Evolutionary conservation across 2,113 vertebrate genomes (phyloP).

Genomic region (Pangasianodon gigas): DNA sequence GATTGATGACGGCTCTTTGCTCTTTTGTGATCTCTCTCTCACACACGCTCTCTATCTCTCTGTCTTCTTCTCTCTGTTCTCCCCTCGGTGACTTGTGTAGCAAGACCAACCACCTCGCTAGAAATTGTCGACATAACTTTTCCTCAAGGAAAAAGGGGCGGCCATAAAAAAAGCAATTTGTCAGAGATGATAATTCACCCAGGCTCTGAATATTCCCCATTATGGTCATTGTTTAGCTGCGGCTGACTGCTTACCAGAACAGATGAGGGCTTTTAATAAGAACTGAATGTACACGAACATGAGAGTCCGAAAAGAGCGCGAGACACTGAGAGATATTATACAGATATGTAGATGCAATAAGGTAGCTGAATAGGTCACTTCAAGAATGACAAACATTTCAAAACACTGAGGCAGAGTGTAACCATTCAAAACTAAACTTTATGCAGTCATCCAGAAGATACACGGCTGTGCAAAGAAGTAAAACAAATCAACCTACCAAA

Average conservation of each 20-base stretch:
- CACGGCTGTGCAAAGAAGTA: neutral
- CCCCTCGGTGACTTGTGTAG: slow-evolving; percentile 36
- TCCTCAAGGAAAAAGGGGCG: slow-evolving; percentile 39
- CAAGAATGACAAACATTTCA: slow-evolving; percentile 16
- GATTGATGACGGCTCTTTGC: slow-evolving; percentile 64
- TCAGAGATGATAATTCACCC: slow-evolving; percentile 59
- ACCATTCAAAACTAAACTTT: neutral
- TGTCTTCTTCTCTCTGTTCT: neutral
- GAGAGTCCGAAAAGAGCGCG: neutral
- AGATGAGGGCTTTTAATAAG: slow-evolving; percentile 34
- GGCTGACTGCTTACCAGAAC: slow-evolving; percentile 10
- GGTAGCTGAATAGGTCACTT: slow-evolving; percentile 6
- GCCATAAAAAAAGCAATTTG: slow-evolving; percentile 60
- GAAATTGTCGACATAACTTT: slow-evolving; percentile 58
- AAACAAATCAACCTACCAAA: neutral
- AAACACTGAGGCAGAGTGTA: neutral
- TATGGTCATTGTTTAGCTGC: slow-evolving; percentile 30
- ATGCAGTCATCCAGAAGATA: neutral
- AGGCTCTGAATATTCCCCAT: slow-evolving; percentile 47
- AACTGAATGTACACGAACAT: slow-evolving; percentile 14
- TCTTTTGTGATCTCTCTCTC: slow-evolving; percentile 25
- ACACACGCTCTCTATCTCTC: neutral
- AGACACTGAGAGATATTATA: slow-evolving; percentile 5
- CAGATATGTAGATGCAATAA: slow-evolving; percentile 5
- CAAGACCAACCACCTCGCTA: slow-evolving; percentile 39